phyloP scores from a whole-genome alignment of 64 coral and sea anemone genomes.

The Exaiptasia diaphana region DNA sequence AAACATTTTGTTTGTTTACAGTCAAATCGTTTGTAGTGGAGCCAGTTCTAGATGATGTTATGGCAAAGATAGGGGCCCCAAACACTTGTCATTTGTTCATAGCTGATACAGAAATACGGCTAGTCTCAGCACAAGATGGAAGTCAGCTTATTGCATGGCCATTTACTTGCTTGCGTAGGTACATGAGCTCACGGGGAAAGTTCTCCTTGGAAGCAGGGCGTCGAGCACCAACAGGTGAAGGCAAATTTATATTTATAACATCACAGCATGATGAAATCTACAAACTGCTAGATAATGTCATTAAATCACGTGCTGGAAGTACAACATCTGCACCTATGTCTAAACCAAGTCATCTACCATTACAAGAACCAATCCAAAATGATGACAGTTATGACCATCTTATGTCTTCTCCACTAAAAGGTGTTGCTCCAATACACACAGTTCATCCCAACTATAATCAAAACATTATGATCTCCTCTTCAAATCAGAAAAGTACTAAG shows the following conservation, averaged over 20 bases:
- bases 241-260: constrained; percentile 79
- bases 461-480: not conserved
- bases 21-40: constrained; percentile 90
- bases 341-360: not conserved
- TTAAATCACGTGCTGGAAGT: constrained; percentile 66
- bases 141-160: constrained; percentile 84
- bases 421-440: not conserved
- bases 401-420: constrained; percentile 5
- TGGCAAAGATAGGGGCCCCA: constrained; percentile 68
- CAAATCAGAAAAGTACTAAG: not conserved
- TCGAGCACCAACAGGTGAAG: constrained; percentile 85
- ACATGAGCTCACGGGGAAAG: constrained; percentile 83
- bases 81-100: constrained; percentile 72
- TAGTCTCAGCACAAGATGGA: constrained; percentile 74
- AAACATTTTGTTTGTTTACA: constrained; percentile 3
- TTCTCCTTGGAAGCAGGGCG: constrained; percentile 93
- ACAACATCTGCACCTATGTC: not conserved
- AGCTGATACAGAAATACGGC: constrained; percentile 77
- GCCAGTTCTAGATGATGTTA: constrained; percentile 41
- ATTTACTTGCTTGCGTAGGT: constrained; percentile 83
- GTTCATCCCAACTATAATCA: constrained; percentile 65
- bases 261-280: constrained; percentile 89
- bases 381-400: constrained; percentile 60
- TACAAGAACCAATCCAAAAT: not conserved
- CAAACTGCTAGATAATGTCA: constrained; percentile 75